phyloP scores from a whole-genome alignment of 2,797 vertebrate species.

The Sebastes oblongus region DNA sequence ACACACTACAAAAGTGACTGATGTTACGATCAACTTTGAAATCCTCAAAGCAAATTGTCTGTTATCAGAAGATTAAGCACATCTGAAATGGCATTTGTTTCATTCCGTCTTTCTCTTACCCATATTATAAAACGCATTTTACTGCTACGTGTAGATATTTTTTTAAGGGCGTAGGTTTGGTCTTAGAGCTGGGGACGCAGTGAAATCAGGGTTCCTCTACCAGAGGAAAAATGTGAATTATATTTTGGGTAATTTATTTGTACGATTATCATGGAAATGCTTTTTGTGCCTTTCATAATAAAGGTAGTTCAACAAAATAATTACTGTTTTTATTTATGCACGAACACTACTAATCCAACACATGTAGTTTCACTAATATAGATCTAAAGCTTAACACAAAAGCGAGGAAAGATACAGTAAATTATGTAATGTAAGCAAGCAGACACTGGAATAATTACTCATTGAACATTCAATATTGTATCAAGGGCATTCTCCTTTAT shows the following conservation, averaged over 20 bases:
- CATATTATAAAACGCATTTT: not conserved
- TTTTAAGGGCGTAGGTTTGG: not conserved
- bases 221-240: not conserved
- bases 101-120: not conserved
- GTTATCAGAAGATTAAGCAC: not conserved
- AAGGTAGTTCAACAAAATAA: not conserved
- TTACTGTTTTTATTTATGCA: not conserved
- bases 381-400: not conserved
- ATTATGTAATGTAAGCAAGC: not conserved
- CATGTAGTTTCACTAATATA: not conserved
- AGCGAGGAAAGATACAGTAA: not conserved
- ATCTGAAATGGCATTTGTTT: not conserved
- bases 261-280: not conserved
- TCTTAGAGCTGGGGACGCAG: not conserved
- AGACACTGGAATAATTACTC: not conserved
- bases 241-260: conserved; percentile 20
- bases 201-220: not conserved
- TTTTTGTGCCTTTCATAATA: conserved; percentile 33
- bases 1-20: not conserved
- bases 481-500: not conserved
- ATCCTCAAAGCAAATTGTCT: not conserved
- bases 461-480: not conserved
- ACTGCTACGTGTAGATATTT: not conserved
- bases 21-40: not conserved
- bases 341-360: accelerated